Evolutionary conservation across 2,888 invertebrate genomes (phyloP).

Genomic region (Keiferia lycopersicella): DNA sequence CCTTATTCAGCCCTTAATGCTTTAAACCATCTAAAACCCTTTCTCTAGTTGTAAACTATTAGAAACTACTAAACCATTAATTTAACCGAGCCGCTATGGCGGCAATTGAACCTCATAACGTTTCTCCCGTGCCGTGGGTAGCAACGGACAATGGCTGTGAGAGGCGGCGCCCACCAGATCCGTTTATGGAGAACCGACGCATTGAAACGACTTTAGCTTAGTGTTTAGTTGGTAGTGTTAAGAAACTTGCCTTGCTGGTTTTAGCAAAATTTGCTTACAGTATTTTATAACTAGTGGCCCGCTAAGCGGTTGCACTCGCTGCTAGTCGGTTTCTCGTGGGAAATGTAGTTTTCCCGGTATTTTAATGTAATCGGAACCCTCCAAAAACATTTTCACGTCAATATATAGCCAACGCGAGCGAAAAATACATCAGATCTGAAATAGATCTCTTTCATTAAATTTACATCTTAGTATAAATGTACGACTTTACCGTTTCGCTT

Average conservation of each 20-base stretch:
- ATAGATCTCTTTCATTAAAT: no score
- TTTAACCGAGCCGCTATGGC: neutral
- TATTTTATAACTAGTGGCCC: no score
- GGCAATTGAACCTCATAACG: neutral
- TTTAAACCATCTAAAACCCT: neutral
- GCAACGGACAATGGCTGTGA: slow-evolving; percentile 15
- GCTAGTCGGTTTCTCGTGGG: no score
- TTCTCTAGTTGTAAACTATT: neutral
- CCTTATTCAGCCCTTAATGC: neutral
- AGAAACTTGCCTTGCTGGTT: neutral
- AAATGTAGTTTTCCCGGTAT: no score
- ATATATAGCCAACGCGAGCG: no score
- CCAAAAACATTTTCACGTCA: no score
- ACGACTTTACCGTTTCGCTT: no score
- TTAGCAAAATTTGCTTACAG: no score
- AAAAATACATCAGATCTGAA: no score
- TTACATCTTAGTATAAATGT: no score
- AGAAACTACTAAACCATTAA: neutral
- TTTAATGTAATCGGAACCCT: no score
- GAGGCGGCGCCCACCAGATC: slow-evolving; percentile 11
- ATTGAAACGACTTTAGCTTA: neutral
- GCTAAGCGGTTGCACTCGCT: no score
- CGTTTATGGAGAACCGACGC: neutral
- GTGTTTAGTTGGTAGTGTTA: neutral
- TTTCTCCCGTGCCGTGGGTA: slow-evolving; percentile 17